Percentiles rank a stretch among this genome's conserved stretches.
These are phyloP conservation scores for Pyrrhosoma nymphula DNA, from an alignment of 2,888 invertebrate genomes.

Conservation along the genomic window DNA sequence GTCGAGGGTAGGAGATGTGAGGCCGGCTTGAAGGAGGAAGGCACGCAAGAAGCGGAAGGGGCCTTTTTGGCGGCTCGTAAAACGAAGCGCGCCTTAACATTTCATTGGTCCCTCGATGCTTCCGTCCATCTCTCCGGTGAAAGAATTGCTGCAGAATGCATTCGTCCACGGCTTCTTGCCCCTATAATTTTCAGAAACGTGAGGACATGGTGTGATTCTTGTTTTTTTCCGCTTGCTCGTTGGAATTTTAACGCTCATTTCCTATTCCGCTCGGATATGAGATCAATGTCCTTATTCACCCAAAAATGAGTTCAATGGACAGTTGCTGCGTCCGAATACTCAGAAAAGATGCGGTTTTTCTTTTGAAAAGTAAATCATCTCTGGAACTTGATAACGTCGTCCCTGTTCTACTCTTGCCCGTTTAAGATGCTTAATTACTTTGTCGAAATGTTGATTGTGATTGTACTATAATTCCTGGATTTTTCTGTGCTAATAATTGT, in stretches of 20 bases:
- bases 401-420: no score
- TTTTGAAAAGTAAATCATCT: no score
- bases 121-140: conserved; percentile 13
- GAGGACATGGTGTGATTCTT: background rate
- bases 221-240: background rate
- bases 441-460: background rate
- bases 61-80: conserved; percentile 39
- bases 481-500: no score
- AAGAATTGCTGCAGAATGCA: conserved; percentile 7
- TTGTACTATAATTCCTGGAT: no score
- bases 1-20: background rate
- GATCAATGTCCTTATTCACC: background rate
- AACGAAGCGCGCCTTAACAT: conserved; percentile 32
- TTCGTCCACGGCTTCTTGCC: background rate
- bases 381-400: no score
- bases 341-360: no score
- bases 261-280: background rate
- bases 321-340: background rate
- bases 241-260: background rate
- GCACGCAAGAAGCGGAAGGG: conserved; percentile 26
- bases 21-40: background rate
- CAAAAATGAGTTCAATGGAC: background rate
- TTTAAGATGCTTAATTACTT: no score
- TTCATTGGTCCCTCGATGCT: conserved; percentile 22
- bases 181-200: background rate